A percentile compares a stretch with the other conserved stretches of the same genome.
Conservation (phyloP, 1,140 invertebrate species). For the Copidosoma floridanum region DNA sequence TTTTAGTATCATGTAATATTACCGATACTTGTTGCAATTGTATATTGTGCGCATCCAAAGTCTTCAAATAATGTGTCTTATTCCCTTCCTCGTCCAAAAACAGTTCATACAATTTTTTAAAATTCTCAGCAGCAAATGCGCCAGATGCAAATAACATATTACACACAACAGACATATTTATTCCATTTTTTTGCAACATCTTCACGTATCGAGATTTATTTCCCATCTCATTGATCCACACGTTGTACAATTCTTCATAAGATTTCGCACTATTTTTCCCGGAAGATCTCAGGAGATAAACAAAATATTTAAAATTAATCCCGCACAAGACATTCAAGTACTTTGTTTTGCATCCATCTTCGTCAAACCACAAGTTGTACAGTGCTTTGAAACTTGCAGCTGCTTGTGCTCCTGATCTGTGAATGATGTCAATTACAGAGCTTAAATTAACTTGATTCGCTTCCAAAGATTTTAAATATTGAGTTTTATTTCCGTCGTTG, state of each 20-base stretch:
- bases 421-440: slow-evolving; percentile 1
- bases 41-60: too few species aligned
- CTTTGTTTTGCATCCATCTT: slow-evolving; percentile 30
- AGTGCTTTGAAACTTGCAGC: slow-evolving; percentile 26
- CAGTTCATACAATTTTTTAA: too few species aligned
- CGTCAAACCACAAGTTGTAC: slow-evolving; percentile 35
- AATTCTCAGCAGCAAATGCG: background rate
- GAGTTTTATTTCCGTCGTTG: slow-evolving; percentile 31
- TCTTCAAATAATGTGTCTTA: too few species aligned
- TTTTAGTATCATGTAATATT: too few species aligned
- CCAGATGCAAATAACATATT: slow-evolving; percentile 17
- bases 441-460: background rate
- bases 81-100: too few species aligned
- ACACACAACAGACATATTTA: background rate
- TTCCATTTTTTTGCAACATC: background rate
- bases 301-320: slow-evolving; percentile 22
- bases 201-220: background rate
- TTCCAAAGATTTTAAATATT: slow-evolving; percentile 28
- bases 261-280: background rate
- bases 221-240: slow-evolving; percentile 2
- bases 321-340: slow-evolving; percentile 19
- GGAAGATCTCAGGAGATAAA: slow-evolving; percentile 31
- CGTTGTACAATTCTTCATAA: background rate
- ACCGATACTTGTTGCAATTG: too few species aligned
- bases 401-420: slow-evolving; percentile 21